Base-by-base conservation (phyloP, 2,113 vertebrate genomes). In the Cyprinodon variegatus region DNA sequence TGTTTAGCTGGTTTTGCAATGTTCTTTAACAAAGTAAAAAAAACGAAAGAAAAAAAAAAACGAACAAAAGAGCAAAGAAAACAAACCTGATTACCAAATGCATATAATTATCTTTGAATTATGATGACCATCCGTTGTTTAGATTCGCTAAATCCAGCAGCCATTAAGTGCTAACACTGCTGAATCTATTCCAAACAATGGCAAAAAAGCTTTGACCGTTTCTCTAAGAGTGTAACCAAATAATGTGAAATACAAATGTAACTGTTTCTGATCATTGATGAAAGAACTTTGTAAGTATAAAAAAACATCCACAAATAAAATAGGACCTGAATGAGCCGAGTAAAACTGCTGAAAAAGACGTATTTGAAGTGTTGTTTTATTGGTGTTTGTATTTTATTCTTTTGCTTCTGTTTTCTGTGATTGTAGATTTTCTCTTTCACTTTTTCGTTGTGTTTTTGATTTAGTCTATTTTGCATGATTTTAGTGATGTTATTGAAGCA, bases 1-100 rank as follows among this genome's bases (percentile, higher is more conserved):
- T 87, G 65, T 86, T 90, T 89, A 78, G 83, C 86, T 82, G 39
- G 71, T 75, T 79, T 76, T 78, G 62, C 36, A 77, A 63, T 10
- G 46, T 3, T 69, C 75, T 85, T 79, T 72, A 22, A 63, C 41
- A 63, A 79, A 76, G 29, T 57, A 17, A 53, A 20, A 53, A 53
- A 57, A 17, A 20, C 15, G 15, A 50, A 53, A 6, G 2, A 41
- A 41, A 41, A 36, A 20, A 78, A 65, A 66, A 29, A 29, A 29
- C 29, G 29, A 29, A 68, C 59, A 61, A 7, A 40, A 68, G 20
- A 45, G n/a, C n/a, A 62, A 20, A 65, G 40, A 41, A 61, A 81
- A 67, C 22, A 57, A 73, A 67, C 61, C 6, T 46, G 0, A 73
- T 50, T 77, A 63, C 72, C 50, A 66, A 82, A 76, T 76, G 17